These are phyloP conservation scores for Drosophila mercatorum DNA, from an alignment of 2,888 invertebrate genomes.

Conservation along the genomic window DNA sequence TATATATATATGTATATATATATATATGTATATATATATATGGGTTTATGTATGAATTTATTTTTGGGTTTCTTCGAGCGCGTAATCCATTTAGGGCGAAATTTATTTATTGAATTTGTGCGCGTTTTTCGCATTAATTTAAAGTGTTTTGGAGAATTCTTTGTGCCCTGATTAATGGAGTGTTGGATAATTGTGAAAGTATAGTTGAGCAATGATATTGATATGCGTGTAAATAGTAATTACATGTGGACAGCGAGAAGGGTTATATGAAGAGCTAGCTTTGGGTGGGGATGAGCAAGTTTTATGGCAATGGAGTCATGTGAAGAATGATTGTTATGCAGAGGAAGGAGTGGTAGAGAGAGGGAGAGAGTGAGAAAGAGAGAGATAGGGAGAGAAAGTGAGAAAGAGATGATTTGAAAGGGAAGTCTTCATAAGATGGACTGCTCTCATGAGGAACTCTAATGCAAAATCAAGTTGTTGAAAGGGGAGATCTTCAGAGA, in stretches of 20 bases:
- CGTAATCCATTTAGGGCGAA: conserved; percentile 1
- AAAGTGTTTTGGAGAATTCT: conserved; percentile 2
- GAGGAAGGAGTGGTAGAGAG: background rate
- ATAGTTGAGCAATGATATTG: background rate
- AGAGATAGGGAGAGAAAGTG: background rate
- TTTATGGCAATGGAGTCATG: background rate
- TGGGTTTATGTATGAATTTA: background rate
- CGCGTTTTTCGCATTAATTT: conserved; percentile 9
- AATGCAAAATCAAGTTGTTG: background rate
- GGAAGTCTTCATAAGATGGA: background rate
- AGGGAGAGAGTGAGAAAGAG: background rate
- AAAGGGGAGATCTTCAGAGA: too few relatives aligned
- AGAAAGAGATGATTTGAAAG: too few relatives aligned
- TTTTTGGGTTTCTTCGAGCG: conserved; percentile 4
- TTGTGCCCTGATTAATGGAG: background rate
- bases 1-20: background rate
- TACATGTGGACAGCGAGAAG: background rate
- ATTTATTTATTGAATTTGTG: conserved; percentile 6
- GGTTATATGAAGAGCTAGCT: background rate
- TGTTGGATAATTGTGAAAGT: background rate
- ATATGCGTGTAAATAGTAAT: background rate
- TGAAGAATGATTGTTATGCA: background rate
- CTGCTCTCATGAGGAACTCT: background rate
- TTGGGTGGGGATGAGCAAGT: background rate
- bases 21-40: background rate